These are phyloP conservation scores for Pegea sp. DNA, from an alignment of 23 tunicate genomes.

Conservation along the genomic window DNA sequence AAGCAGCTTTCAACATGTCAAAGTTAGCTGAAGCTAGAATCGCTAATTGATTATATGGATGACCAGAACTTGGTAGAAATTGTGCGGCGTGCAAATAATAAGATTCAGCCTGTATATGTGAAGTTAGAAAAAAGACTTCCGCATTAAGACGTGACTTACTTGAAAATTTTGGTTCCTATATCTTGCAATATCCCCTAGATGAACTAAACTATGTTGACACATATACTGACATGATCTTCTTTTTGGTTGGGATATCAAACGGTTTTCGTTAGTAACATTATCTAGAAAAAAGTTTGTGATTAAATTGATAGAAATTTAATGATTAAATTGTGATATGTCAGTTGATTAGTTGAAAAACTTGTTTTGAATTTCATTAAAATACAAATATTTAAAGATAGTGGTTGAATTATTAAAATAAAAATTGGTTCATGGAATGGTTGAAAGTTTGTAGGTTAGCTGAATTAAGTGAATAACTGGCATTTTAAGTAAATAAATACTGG, in stretches of 20 bases:
- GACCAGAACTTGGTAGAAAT: constrained; percentile 90
- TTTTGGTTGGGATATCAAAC: constrained; percentile 52
- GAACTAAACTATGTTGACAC: constrained; percentile 92
- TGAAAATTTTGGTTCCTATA: constrained; percentile 71
- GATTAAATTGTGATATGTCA: too few species aligned
- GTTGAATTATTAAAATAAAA: too few species aligned
- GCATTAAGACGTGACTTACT: constrained; percentile 4
- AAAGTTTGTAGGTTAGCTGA: too few species aligned
- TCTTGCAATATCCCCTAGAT: constrained; percentile 93
- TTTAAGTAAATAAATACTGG: too few species aligned
- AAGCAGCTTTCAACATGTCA: constrained; percentile 79
- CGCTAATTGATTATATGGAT: constrained; percentile 94
- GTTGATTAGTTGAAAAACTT: too few species aligned
- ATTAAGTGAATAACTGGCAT: too few species aligned
- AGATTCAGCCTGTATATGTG: constrained; percentile 52
- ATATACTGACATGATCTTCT: constrained; percentile 78
- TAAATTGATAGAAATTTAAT: too few species aligned
- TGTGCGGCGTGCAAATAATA: constrained; percentile 88
- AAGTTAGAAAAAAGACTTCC: neutral
- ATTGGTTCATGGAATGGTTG: too few species aligned
- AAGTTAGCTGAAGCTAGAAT: constrained; percentile 70
- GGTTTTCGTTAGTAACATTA: constrained; percentile 7
- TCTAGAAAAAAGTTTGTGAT: too few species aligned
- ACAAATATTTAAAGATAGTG: too few species aligned
- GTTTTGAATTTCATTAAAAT: too few species aligned